A percentile compares a stretch with the other conserved stretches of the same genome.
Conservation (phyloP, 1,140 invertebrate species). For the Mactra quadrangularis region DNA sequence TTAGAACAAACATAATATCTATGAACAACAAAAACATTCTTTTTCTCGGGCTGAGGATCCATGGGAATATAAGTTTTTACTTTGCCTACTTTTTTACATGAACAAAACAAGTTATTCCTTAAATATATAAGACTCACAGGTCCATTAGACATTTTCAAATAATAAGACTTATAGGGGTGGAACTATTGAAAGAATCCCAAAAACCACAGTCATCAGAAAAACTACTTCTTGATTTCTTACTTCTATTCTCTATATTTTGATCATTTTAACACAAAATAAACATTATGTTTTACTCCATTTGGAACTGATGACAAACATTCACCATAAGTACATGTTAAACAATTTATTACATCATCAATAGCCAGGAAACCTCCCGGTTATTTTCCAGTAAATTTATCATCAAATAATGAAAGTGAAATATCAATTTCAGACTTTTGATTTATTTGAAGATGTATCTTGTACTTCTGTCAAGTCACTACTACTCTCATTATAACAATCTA, state of each 20-base stretch:
- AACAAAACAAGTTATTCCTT: neutral
- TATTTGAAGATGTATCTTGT: no score
- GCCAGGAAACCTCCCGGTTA: no score
- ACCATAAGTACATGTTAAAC: no score
- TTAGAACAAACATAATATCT: conserved; percentile 7
- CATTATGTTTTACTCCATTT: neutral
- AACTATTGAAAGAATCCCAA: neutral
- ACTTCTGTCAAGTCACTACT: no score
- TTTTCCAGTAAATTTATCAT: no score
- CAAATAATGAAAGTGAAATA: no score
- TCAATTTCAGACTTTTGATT: no score
- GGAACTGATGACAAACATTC: neutral
- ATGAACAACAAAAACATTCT: neutral
- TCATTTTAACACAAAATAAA: conserved; percentile 21
- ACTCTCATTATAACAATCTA: no score
- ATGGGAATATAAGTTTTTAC: neutral
- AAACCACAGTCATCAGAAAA: conserved; percentile 38
- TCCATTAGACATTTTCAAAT: neutral
- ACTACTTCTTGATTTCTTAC: neutral
- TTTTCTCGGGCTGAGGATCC: conserved; percentile 3
- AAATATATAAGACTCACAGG: neutral
- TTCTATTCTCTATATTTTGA: neutral
- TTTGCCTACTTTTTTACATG: neutral
- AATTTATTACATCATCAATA: no score
- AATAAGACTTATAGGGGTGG: conserved; percentile 16